Conservation (phyloP, 2,797 vertebrate genomes). For the Chiloscyllium punctatum region DNA sequence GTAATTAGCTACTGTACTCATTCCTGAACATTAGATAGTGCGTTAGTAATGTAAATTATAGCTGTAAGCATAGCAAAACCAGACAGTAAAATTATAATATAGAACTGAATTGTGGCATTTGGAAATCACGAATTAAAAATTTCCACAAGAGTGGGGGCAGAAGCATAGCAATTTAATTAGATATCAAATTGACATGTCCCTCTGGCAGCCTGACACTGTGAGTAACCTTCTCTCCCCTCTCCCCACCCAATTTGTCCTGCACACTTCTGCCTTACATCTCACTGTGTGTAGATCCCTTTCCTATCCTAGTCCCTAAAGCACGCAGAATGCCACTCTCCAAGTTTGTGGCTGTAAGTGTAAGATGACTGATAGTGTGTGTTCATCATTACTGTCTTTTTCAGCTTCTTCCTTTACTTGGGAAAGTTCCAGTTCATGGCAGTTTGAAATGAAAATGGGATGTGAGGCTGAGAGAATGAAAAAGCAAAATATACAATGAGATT, state of each 20-base stretch:
- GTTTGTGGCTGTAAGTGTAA: not conserved
- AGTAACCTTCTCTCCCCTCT: not conserved
- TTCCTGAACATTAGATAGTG: slow-evolving; percentile 25
- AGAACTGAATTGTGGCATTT: slow-evolving; percentile 33
- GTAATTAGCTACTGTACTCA: slow-evolving; percentile 28
- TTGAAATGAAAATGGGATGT: not conserved
- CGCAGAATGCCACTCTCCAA: not conserved
- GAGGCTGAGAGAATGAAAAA: not conserved
- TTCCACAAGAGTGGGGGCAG: slow-evolving; percentile 16
- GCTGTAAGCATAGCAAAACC: slow-evolving; percentile 32
- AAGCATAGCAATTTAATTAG: not conserved
- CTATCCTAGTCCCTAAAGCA: not conserved
- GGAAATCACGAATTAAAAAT: slow-evolving; percentile 2
- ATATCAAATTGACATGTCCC: not conserved
- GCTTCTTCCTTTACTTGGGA: not conserved
- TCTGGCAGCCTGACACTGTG: no score
- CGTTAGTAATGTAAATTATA: slow-evolving; percentile 38
- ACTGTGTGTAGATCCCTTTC: no score
- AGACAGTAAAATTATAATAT: slow-evolving; percentile 37
- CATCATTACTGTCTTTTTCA: not conserved
- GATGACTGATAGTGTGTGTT: not conserved
- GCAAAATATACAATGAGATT: not conserved
- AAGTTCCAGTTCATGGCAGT: not conserved
- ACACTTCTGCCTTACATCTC: not conserved
- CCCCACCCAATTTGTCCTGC: not conserved